Evolutionary conservation across 1,140 invertebrate genomes (phyloP), one percentile per base, ranked within the genome.

Genomic region (Venustaconcha ellipsiformis): DNA sequence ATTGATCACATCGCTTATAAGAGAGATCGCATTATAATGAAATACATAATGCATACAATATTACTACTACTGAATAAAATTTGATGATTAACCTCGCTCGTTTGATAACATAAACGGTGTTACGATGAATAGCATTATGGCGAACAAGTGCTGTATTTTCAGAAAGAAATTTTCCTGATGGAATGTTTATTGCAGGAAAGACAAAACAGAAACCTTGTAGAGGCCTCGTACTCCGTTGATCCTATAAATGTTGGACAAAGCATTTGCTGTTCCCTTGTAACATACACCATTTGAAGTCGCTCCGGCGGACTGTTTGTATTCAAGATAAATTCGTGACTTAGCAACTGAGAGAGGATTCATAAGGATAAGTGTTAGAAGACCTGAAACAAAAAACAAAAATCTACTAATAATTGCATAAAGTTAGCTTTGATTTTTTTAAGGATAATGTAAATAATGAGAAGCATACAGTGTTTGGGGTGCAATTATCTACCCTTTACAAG

Each of bases 271-370:
- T 62, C 97, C 97, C 56, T 92, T 93, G 88, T 99, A 99, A 14
- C 74, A 62, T 8, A 70, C 66, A 67, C 71, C 59, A 59, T 48
- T 20, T 48, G 58, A 70, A 18, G 68, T 26, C 1, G 72, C n/a
- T 55, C 30, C 37, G 30, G 65, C 55, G 18, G 59, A 30, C 13
- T 80, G 70, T 37, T 90, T 89, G 72, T 91, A 92, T 70, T 91
- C 90, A 37, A 91, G 79, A 80, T 90, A 91, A 75, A 91, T 81
- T 15, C 89, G 92, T 5, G 97, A 98, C 92, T 98, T 98, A 63
- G 97, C 95, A 59, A 99, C 97, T 97, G 97, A 99, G 81, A 99
- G 95, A 65, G 98, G 98, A 92, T 99, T 99, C 12, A 97, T 98
- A 86, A 99, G 92, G 2, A 96, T 85, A 26, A 99, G 92, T 0